Evolutionary conservation across 2,113 vertebrate species (phyloP).

Genomic region (Eubucco bourcierii): DNA sequence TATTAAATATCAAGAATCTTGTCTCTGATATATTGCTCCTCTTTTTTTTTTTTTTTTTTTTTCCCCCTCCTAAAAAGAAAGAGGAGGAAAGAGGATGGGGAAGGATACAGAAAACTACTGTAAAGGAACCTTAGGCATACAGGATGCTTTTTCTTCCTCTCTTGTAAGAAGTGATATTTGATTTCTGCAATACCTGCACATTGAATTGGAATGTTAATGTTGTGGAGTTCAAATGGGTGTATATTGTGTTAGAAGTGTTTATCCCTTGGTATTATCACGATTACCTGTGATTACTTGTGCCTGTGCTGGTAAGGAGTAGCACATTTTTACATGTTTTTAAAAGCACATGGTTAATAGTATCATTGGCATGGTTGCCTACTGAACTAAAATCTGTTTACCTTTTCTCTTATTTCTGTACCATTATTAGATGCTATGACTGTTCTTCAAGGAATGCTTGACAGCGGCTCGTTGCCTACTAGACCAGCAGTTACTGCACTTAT

Average conservation of each 20-base stretch:
- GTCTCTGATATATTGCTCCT: neutral
- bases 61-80: neutral
- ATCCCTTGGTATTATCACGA: constrained; percentile 52
- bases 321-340: constrained; percentile 12
- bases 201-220: constrained; percentile 49
- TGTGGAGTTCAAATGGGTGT: constrained; percentile 40
- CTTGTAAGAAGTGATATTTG: neutral
- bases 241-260: constrained; percentile 37
- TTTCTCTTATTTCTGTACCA: neutral
- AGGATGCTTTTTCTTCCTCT: constrained; percentile 15
- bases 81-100: fast-evolving
- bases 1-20: neutral
- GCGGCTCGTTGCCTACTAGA: constrained; percentile 63
- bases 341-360: neutral
- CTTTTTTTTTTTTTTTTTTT: neutral
- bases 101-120: neutral
- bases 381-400: neutral
- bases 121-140: neutral
- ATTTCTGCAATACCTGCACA: constrained; percentile 5
- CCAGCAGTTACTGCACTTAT: constrained; percentile 73
- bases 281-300: constrained; percentile 50
- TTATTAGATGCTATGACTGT: constrained; percentile 77
- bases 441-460: constrained; percentile 75
- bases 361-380: neutral
- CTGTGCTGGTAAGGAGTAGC: constrained; percentile 4